Conservation (phyloP, 2,113 vertebrate species). For the Eonycteris spelaea region DNA sequence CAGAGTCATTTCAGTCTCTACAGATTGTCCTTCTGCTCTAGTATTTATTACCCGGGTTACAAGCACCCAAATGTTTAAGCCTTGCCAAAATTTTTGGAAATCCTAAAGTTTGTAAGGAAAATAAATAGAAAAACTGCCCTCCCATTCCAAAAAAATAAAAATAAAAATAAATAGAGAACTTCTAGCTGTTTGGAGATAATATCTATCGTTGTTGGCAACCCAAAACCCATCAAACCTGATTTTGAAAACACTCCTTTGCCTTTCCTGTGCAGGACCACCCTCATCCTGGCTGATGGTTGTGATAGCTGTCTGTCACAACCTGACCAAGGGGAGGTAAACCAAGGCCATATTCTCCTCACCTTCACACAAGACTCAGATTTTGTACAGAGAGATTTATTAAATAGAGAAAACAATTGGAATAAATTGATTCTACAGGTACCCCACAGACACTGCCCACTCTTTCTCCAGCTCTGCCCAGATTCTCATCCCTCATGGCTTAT, state of each 20-base stretch:
- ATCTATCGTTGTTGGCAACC: not conserved
- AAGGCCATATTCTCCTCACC: not conserved
- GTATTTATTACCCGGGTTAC: not conserved
- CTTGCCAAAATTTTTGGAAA: not conserved
- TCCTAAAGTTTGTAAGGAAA: not conserved
- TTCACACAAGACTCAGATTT: not conserved
- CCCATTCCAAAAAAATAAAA: not conserved
- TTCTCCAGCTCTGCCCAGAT: not conserved
- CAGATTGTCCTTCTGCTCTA: too few species aligned
- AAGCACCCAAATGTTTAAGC: not conserved
- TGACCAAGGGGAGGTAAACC: not conserved
- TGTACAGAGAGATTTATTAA: not conserved
- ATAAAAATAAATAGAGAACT: not conserved
- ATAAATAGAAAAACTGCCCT: not conserved
- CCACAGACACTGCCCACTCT: not conserved
- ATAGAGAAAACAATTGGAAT: not conserved
- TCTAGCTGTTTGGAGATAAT: not conserved
- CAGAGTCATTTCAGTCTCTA: not conserved
- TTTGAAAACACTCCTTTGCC: too few species aligned
- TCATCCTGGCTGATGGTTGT: not conserved
- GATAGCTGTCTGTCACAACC: not conserved
- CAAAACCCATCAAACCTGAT: not conserved
- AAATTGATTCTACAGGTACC: not conserved
- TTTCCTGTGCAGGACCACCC: not conserved
- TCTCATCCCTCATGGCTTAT: not conserved